Percentiles rank a stretch among this genome's conserved stretches.
These are phyloP conservation scores for Lasioglossum zephyrum DNA, from an alignment of 2,888 invertebrate genomes.

Conservation along the genomic window DNA sequence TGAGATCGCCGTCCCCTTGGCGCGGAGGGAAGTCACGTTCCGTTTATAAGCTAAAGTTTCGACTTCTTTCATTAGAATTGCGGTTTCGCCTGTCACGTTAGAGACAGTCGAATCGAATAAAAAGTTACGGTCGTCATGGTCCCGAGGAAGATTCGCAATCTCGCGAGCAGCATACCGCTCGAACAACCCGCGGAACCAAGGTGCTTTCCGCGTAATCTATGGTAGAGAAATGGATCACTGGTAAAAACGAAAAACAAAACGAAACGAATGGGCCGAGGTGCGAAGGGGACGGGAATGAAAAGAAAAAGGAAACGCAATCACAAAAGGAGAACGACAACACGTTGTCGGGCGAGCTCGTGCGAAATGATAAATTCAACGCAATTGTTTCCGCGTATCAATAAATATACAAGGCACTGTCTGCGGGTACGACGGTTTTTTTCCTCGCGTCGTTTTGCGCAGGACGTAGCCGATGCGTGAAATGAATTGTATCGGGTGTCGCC, in stretches of 20 bases:
- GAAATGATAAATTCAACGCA: conserved; percentile 73
- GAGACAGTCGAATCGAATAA: background rate
- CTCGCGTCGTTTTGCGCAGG: conserved; percentile 48
- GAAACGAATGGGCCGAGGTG: background rate
- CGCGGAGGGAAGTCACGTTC: background rate
- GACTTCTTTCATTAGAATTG: conserved; percentile 13
- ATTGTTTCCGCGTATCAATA: conserved; percentile 76
- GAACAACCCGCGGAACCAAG: background rate
- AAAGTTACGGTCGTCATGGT: background rate
- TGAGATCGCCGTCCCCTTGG: background rate
- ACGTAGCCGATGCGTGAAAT: conserved; percentile 59
- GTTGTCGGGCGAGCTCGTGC: conserved; percentile 49
- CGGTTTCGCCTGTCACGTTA: background rate
- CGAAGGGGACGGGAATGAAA: background rate
- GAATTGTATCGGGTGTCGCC: conserved; percentile 62
- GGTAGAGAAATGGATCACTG: conserved; percentile 8
- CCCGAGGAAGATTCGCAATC: conserved; percentile 17
- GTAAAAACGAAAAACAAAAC: background rate
- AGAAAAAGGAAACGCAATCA: background rate
- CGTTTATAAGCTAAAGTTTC: background rate
- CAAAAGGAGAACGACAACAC: conserved; percentile 46
- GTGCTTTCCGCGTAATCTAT: conserved; percentile 8
- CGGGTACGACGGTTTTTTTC: conserved; percentile 60
- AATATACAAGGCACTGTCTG: conserved; percentile 68
- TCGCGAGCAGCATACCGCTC: background rate